These are phyloP conservation scores for Clepsis dumicolana DNA, from an alignment of 2,888 invertebrate genomes.

Conservation along the genomic window DNA sequence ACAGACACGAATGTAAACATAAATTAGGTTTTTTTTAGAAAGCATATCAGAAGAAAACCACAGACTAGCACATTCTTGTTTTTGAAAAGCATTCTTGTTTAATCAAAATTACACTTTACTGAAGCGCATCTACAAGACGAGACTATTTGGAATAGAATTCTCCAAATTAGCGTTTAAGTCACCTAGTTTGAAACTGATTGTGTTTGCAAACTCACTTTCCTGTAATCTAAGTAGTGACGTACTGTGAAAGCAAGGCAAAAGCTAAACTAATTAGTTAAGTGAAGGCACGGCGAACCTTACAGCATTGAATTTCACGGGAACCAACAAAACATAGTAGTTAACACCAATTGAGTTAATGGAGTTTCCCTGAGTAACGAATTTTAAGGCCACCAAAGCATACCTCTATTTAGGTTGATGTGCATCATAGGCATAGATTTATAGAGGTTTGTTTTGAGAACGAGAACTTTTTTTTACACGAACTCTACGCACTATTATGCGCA, in stretches of 20 bases:
- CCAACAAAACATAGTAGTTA: conserved; percentile 1
- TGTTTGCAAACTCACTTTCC: not conserved
- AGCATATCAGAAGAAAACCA: no score
- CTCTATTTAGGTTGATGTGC: conserved; percentile 2
- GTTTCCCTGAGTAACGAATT: conserved; percentile 1
- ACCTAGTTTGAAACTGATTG: not conserved
- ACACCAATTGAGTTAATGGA: conserved; percentile 14
- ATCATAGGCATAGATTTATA: not conserved
- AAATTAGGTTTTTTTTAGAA: no score
- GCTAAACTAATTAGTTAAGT: conserved; percentile 13
- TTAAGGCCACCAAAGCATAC: conserved; percentile 4
- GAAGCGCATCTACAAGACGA: no score
- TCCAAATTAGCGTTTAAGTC: no score
- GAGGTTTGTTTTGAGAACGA: not conserved
- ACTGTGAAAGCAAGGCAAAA: not conserved
- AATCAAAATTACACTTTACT: no score
- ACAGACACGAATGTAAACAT: no score
- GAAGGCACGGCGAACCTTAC: conserved; percentile 19
- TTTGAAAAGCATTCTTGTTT: no score
- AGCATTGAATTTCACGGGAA: conserved; percentile 9
- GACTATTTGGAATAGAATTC: no score
- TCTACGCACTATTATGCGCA: not conserved
- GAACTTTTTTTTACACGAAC: not conserved
- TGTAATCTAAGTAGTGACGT: conserved; percentile 6
- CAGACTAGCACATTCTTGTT: no score